These are phyloP conservation scores for Geococcyx californianus DNA, from an alignment of 2,113 vertebrate species.

Conservation along the genomic window DNA sequence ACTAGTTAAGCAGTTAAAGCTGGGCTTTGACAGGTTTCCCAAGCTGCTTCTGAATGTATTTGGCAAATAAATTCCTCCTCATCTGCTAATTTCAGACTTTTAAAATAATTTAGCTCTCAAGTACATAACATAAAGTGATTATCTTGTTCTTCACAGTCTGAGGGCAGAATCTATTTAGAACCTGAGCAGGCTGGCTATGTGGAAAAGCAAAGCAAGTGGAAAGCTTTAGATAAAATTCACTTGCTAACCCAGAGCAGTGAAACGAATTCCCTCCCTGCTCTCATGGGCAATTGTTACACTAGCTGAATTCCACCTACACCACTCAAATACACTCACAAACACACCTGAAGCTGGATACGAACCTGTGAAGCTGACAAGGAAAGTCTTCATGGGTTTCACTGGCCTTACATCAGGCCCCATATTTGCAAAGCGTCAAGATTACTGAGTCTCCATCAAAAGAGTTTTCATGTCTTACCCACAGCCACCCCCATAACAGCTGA, in stretches of 20 bases:
- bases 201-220: neutral
- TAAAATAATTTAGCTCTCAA: slow-evolving; percentile 57
- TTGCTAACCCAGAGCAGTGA: neutral
- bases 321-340: neutral
- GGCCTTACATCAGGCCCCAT: neutral
- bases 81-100: slow-evolving; percentile 64
- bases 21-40: slow-evolving; percentile 50
- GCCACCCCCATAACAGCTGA: slow-evolving; percentile 52
- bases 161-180: slow-evolving; percentile 61
- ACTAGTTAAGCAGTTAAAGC: slow-evolving; percentile 46
- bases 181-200: slow-evolving; percentile 14
- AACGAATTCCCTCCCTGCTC: neutral
- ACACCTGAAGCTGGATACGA: neutral
- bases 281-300: neutral
- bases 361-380: neutral
- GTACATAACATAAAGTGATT: slow-evolving; percentile 60
- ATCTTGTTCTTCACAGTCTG: slow-evolving; percentile 48
- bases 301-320: neutral
- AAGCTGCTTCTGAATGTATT: slow-evolving; percentile 56
- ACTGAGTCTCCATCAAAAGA: neutral
- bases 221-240: slow-evolving; percentile 23
- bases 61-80: slow-evolving; percentile 65
- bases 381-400: neutral
- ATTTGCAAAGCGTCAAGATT: neutral
- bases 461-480: slow-evolving; percentile 34